Evolutionary conservation across 2,888 invertebrate species (phyloP), one percentile per base, ranked within the genome.

Genomic region (Thelaira solivaga): DNA sequence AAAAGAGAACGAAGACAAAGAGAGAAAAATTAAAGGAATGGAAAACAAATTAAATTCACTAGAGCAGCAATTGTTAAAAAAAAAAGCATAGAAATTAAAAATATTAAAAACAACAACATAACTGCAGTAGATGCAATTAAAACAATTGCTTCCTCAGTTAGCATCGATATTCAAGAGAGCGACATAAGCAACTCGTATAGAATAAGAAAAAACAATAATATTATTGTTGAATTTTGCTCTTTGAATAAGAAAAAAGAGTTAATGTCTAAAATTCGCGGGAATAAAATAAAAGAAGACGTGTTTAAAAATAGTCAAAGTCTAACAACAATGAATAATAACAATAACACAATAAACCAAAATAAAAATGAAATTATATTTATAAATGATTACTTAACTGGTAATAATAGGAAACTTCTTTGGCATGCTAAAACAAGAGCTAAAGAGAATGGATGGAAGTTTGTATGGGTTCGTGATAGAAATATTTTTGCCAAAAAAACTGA

Each of bases 141-240:
- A 47, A 61, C 11, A 47, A 20, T 34, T 13, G 61, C 31, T 31
- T 13, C 34, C 22, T 26, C 45, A 22, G 45, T 47, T 8, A 47
- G 26, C 22, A 22, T 47, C 1, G n/a, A 62, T 16, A 10, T 62
- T 1, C 4, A 22, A 13, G 47, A 62, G 1, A 5, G 22, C 1
- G 22, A 62, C 6, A 62, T 62, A 22, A 47, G 8, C 24, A 47
- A 45, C 18, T 31, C 31, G 11, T 61, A 45, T 10, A 45, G 4
- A 10, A 45, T 22, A 0, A 45, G 45, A 26, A 47, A 24, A 16
- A 34, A 31, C 5, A 39, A 43, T 0, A 41, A 45, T n/a, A 20
- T 43, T 31, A 61, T 61, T 20, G 20, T 61, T 20, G 59, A 61
- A 7, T 43, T 61, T 31, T 2, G 18, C 41, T 61, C 59, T 18